phyloP scores from a whole-genome alignment of 2,888 invertebrate species.

The Ganaspis brasiliensis region DNA sequence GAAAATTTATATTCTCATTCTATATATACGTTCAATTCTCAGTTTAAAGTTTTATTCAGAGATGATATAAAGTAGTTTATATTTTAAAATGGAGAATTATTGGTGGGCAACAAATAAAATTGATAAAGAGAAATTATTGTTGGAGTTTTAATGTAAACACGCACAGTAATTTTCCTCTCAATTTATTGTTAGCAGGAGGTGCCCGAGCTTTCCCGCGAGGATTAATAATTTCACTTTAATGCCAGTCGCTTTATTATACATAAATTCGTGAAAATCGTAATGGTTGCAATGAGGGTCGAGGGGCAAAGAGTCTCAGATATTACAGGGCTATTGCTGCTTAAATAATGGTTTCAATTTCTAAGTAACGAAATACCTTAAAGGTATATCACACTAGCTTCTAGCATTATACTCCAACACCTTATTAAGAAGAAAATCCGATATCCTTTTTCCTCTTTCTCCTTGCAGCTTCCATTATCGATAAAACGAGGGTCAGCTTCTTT shows the following conservation, averaged over 20 bases:
- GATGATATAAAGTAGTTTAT: background rate
- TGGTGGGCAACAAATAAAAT: background rate
- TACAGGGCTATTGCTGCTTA: constrained; percentile 38
- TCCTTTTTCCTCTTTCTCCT: constrained; percentile 33
- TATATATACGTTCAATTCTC: background rate
- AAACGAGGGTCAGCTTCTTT: constrained; percentile 26
- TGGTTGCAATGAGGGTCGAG: background rate
- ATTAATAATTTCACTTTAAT: constrained; percentile 39
- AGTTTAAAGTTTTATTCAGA: background rate
- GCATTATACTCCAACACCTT: constrained; percentile 32
- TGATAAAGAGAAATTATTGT: background rate
- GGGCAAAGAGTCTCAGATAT: constrained; percentile 6
- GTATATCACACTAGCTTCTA: constrained; percentile 39
- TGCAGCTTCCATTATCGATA: constrained; percentile 37
- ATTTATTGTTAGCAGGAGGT: constrained; percentile 21
- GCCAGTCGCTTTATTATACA: constrained; percentile 25
- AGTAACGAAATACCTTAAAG: constrained; percentile 34
- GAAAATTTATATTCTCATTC: background rate
- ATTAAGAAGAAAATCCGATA: constrained; percentile 43
- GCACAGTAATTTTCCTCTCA: constrained; percentile 4
- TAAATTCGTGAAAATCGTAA: constrained; percentile 36
- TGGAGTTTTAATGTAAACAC: too few species aligned
- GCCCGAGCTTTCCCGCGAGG: background rate
- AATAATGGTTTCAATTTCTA: constrained; percentile 42
- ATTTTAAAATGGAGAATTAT: constrained; percentile 15